A percentile compares a stretch with the other conserved stretches of the same genome.
Evolutionary conservation across 2,888 invertebrate species (phyloP).

Genomic region (Metalampra italica): DNA sequence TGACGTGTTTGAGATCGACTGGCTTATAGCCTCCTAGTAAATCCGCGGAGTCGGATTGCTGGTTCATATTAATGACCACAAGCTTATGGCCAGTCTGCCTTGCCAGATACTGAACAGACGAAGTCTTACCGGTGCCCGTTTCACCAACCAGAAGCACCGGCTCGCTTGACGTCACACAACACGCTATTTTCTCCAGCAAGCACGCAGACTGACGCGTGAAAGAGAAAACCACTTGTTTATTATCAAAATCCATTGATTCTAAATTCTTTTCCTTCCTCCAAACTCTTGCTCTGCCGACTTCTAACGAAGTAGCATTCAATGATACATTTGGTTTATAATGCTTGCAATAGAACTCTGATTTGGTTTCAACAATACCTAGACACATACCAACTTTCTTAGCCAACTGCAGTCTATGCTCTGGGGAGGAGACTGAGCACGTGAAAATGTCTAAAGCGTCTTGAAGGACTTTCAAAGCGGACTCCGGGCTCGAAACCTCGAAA

Average conservation of each 20-base stretch:
- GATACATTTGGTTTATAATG: constrained; percentile 88
- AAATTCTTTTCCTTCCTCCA: constrained; percentile 58
- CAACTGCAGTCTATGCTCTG: constrained; percentile 81
- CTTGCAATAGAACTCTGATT: constrained; percentile 88
- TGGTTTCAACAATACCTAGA: constrained; percentile 88
- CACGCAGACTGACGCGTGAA: constrained; percentile 90
- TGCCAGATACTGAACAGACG: constrained; percentile 94
- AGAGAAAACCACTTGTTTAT: constrained; percentile 82
- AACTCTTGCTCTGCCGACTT: constrained; percentile 84
- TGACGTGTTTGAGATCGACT: constrained; percentile 90
- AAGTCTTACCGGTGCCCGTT: constrained; percentile 99
- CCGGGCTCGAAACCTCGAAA: constrained; percentile 85
- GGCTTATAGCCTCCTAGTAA: constrained; percentile 98
- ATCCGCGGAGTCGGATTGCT: constrained; percentile 98
- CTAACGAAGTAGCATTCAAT: constrained; percentile 76
- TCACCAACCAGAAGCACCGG: constrained; percentile 97
- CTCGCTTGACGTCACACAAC: constrained; percentile 89
- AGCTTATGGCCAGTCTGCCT: constrained; percentile 90
- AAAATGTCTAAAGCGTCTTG: constrained; percentile 96
- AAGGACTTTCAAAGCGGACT: constrained; percentile 84
- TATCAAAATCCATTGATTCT: constrained; percentile 54
- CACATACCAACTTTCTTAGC: constrained; percentile 87
- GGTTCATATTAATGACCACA: constrained; percentile 98
- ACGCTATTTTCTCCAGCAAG: constrained; percentile 92
- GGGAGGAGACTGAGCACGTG: constrained; percentile 86